Evolutionary conservation across 1,140 invertebrate genomes (phyloP).

Genomic region (Nylanderia fulva): DNA sequence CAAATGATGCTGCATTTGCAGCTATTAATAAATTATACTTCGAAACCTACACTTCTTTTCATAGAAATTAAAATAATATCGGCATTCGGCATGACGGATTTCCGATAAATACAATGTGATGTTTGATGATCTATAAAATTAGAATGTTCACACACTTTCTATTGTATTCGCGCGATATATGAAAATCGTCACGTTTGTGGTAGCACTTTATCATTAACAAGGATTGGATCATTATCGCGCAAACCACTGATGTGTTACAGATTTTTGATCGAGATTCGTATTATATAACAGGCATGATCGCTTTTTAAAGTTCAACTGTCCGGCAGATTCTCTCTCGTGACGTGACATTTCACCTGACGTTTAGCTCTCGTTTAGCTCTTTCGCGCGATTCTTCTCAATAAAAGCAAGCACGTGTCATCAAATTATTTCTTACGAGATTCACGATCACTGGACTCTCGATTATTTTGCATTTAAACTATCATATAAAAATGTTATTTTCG

Average conservation of each 20-base stretch:
- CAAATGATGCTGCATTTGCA: neutral
- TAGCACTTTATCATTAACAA: conserved; percentile 81
- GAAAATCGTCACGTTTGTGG: conserved; percentile 80
- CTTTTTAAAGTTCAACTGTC: neutral
- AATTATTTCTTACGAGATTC: too few relatives aligned
- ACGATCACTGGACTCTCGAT: too few relatives aligned
- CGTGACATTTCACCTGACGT: neutral
- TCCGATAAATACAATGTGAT: too few relatives aligned
- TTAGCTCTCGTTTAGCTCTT: neutral
- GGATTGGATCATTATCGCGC: conserved; percentile 79
- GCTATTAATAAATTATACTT: too few relatives aligned
- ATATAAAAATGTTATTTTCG: too few relatives aligned
- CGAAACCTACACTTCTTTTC: too few relatives aligned
- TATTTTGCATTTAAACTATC: conserved; percentile 23
- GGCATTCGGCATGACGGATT: too few relatives aligned
- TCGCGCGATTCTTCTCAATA: too few relatives aligned
- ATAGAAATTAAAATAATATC: too few relatives aligned
- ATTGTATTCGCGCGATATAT: conserved; percentile 73
- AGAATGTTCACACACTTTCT: conserved; percentile 42
- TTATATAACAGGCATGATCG: neutral
- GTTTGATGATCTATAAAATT: neutral
- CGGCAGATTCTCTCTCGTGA: neutral
- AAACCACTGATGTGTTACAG: too few relatives aligned
- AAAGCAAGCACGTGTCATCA: too few relatives aligned
- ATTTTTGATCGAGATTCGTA: conserved; percentile 54